Conservation (phyloP, 2,113 vertebrate genomes). For the Psittacus erithacus region DNA sequence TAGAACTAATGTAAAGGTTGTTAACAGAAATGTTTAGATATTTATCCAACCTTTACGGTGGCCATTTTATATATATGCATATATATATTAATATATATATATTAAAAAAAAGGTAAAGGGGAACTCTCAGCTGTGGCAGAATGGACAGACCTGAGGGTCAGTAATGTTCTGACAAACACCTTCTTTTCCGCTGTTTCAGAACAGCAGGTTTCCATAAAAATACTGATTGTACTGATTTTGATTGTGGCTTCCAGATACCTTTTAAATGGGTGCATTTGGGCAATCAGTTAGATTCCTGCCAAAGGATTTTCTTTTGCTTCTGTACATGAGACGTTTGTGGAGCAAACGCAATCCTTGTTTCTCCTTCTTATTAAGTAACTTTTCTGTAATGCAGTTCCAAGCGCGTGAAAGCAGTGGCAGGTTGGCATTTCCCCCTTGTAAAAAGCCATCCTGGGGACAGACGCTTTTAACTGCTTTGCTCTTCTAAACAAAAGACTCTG, state of each 20-base stretch:
- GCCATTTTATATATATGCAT: neutral
- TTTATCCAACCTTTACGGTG: neutral
- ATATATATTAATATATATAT: neutral
- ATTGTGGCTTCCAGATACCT: neutral
- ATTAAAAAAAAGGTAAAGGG: neutral
- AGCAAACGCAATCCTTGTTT: neutral
- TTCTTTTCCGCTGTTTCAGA: neutral
- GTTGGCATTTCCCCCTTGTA: neutral
- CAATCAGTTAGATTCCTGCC: neutral
- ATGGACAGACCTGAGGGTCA: neutral
- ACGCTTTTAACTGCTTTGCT: neutral
- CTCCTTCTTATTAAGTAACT: neutral
- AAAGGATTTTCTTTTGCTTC: neutral
- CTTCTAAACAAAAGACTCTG: neutral
- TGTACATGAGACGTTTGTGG: neutral
- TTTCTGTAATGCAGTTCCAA: neutral
- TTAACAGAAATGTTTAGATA: neutral
- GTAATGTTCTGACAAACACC: neutral
- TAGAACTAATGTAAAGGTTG: neutral
- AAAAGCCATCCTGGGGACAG: neutral
- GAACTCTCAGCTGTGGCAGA: neutral
- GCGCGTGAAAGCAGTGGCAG: neutral
- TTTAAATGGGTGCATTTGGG: neutral
- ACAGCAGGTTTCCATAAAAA: neutral
- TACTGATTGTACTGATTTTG: neutral